Evolutionary conservation across 2,797 vertebrate genomes (phyloP).

Genomic region (Mormyrus hasselquistii): DNA sequence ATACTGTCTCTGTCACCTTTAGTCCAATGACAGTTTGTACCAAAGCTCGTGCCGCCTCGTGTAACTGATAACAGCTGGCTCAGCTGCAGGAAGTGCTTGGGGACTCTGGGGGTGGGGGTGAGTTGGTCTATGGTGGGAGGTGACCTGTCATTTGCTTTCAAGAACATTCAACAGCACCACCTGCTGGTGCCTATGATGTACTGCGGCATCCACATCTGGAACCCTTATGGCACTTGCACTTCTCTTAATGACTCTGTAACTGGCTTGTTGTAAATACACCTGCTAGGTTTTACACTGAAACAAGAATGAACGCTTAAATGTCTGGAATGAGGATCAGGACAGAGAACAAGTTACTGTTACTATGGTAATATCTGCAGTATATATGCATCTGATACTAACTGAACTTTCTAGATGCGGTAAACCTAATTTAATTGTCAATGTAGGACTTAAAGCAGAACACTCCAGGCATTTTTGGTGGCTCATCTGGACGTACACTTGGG

Average conservation of each 20-base stretch:
- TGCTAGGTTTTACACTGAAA: neutral
- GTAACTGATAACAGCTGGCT: neutral
- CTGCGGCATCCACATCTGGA: neutral
- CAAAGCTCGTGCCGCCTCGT: neutral
- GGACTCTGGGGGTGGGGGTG: neutral
- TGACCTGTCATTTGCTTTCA: neutral
- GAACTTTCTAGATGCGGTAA: neutral
- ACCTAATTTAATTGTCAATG: neutral
- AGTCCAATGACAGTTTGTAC: neutral
- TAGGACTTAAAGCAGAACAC: neutral
- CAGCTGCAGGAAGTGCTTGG: neutral
- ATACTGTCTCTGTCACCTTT: neutral
- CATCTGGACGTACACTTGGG: neutral
- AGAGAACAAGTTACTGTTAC: neutral
- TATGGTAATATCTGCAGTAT: neutral
- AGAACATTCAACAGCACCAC: constrained; percentile 3
- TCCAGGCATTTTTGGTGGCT: neutral
- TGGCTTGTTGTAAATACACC: neutral
- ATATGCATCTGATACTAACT: neutral
- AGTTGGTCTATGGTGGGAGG: neutral
- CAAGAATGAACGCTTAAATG: neutral
- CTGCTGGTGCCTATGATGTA: constrained; percentile 6
- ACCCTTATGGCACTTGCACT: neutral
- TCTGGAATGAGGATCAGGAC: neutral
- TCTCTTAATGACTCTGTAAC: neutral